These are phyloP conservation scores for Phylloscopus trochilus DNA, from an alignment of 2,113 vertebrate genomes.

Conservation along the genomic window DNA sequence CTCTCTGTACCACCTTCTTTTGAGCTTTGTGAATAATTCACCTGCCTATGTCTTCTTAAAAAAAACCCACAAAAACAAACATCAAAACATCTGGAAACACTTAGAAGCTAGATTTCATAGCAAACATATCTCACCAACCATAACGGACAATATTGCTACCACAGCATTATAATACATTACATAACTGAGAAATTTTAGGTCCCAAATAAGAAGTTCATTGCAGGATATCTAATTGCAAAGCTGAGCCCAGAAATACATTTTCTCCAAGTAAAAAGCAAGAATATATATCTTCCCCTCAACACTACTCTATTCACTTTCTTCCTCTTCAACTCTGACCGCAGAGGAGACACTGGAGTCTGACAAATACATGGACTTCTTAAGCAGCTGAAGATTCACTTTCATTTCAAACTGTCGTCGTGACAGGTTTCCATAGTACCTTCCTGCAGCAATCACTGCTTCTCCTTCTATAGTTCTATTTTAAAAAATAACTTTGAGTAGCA, in stretches of 20 bases:
- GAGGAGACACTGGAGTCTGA: background rate
- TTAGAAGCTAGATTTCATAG: background rate
- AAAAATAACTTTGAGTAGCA: slow-evolving; percentile 39
- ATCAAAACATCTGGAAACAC: background rate
- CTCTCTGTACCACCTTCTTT: background rate
- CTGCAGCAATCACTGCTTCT: slow-evolving; percentile 22
- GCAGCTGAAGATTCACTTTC: background rate
- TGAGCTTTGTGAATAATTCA: background rate
- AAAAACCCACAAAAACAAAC: background rate
- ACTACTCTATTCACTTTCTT: background rate
- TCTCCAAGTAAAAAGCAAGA: background rate
- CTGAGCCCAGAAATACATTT: background rate
- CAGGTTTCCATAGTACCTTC: slow-evolving; percentile 49
- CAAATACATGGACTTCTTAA: slow-evolving; percentile 19
- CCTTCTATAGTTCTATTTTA: slow-evolving; percentile 50
- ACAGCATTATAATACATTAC: background rate
- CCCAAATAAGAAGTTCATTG: background rate
- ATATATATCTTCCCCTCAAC: background rate
- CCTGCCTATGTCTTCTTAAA: background rate
- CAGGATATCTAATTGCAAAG: background rate
- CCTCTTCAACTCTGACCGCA: background rate
- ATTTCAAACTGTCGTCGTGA: slow-evolving; percentile 30
- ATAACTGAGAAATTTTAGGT: background rate
- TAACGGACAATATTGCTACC: background rate
- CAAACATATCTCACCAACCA: background rate